These are phyloP conservation scores for Tubulanus polymorphus DNA, from an alignment of 2,888 invertebrate genomes.

Conservation along the genomic window DNA sequence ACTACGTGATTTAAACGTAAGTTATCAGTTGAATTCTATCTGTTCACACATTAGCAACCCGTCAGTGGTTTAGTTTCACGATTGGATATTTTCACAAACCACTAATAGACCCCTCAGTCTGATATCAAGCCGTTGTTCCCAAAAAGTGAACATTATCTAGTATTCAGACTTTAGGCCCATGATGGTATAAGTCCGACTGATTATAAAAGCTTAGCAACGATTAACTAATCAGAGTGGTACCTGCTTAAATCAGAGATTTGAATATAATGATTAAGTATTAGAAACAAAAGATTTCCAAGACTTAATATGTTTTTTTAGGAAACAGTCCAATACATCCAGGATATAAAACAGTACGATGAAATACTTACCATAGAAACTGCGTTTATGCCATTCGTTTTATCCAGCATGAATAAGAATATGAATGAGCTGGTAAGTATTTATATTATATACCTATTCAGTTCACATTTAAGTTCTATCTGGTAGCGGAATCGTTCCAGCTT, in stretches of 20 bases:
- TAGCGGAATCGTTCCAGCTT: not conserved
- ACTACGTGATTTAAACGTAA: constrained; percentile 30
- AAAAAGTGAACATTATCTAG: too few species aligned
- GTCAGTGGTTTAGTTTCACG: too few species aligned
- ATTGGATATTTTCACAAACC: not conserved
- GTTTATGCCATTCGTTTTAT: constrained; percentile 33
- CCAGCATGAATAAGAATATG: constrained; percentile 35
- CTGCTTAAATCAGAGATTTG: too few species aligned
- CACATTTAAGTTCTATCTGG: not conserved
- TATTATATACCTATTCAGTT: not conserved
- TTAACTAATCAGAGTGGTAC: too few species aligned
- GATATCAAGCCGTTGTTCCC: too few species aligned
- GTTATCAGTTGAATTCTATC: constrained; percentile 6
- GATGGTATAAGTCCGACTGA: too few species aligned
- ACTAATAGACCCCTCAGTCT: too few species aligned
- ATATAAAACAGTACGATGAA: constrained; percentile 29
- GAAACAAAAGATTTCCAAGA: too few species aligned
- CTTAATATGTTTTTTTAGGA: not conserved
- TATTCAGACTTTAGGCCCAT: too few species aligned
- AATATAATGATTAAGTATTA: too few species aligned
- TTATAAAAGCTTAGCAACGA: too few species aligned
- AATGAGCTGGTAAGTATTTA: constrained; percentile 22
- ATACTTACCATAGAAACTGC: constrained; percentile 32
- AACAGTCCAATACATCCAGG: constrained; percentile 17
- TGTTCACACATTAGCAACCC: not conserved